Conservation (phyloP, 2,797 vertebrate species). For the Glossophaga mutica region DNA sequence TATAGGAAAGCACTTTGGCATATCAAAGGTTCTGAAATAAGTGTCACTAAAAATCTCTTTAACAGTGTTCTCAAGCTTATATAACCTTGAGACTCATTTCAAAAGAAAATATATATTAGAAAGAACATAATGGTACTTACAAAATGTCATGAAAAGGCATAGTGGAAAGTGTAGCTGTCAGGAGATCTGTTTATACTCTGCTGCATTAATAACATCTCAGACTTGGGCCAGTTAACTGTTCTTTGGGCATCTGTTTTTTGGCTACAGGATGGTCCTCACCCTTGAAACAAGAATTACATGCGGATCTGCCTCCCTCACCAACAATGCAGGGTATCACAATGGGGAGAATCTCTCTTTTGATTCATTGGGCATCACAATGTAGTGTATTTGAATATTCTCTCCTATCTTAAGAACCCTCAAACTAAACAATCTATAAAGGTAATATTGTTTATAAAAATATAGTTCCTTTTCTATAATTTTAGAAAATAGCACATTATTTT, state of each 20-base stretch:
- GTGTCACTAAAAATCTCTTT: background rate
- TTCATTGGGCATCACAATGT: background rate
- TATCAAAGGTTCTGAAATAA: background rate
- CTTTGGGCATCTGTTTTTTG: background rate
- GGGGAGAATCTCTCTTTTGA: background rate
- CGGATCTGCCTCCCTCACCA: background rate
- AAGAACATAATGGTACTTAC: background rate
- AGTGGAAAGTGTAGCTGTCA: background rate
- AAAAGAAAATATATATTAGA: background rate
- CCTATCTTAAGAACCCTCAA: background rate
- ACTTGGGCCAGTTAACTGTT: background rate
- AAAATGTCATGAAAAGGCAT: background rate
- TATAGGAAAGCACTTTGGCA: background rate
- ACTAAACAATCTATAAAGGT: background rate
- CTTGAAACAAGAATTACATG: background rate
- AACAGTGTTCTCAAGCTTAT: background rate
- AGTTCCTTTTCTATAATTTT: background rate
- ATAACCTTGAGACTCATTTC: too few relatives aligned
- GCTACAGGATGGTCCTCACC: background rate
- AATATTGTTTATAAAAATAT: background rate
- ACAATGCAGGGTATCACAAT: accelerated
- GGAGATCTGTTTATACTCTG: background rate
- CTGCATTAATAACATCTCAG: background rate
- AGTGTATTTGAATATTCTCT: background rate
- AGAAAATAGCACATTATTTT: background rate